Percentiles rank a stretch among this genome's conserved stretches.
These are phyloP conservation scores for Forbesichthys papilliferus DNA, from an alignment of 2,113 vertebrate genomes.

Conservation along the genomic window DNA sequence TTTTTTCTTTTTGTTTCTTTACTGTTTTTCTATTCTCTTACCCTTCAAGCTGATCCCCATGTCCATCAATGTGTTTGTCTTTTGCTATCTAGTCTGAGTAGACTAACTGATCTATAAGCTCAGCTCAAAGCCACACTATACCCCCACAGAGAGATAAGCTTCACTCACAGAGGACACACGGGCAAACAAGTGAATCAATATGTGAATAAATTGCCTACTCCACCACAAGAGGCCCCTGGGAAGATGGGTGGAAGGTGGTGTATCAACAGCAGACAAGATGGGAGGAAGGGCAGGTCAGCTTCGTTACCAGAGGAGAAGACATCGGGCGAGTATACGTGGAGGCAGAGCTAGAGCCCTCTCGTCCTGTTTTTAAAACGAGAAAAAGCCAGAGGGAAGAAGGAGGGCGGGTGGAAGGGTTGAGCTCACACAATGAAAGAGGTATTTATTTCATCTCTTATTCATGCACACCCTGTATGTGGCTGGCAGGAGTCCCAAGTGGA, in stretches of 20 bases:
- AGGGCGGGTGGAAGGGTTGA: slow-evolving; percentile 18
- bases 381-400: slow-evolving; percentile 1
- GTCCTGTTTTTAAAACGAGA: slow-evolving; percentile 36
- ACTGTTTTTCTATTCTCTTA: slow-evolving; percentile 7
- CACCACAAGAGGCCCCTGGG: slow-evolving; percentile 59
- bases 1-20: neutral
- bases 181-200: slow-evolving; percentile 69
- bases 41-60: slow-evolving; percentile 7
- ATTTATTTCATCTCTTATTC: slow-evolving; percentile 68
- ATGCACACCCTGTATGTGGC: slow-evolving; percentile 40
- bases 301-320: slow-evolving; percentile 10
- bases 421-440: slow-evolving; percentile 43
- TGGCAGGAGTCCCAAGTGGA: slow-evolving; percentile 51
- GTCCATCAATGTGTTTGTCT: slow-evolving; percentile 7
- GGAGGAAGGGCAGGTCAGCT: slow-evolving; percentile 33
- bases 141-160: slow-evolving; percentile 51
- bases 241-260: slow-evolving; percentile 24
- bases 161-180: slow-evolving; percentile 37
- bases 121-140: slow-evolving; percentile 30
- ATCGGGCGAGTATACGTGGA: neutral
- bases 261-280: slow-evolving; percentile 8
- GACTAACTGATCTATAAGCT: slow-evolving; percentile 20
- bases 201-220: slow-evolving; percentile 62
- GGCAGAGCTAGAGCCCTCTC: neutral
- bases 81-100: neutral